phyloP scores from a whole-genome alignment of 2,113 vertebrate species.

The Brachyhypopomus gauderio region DNA sequence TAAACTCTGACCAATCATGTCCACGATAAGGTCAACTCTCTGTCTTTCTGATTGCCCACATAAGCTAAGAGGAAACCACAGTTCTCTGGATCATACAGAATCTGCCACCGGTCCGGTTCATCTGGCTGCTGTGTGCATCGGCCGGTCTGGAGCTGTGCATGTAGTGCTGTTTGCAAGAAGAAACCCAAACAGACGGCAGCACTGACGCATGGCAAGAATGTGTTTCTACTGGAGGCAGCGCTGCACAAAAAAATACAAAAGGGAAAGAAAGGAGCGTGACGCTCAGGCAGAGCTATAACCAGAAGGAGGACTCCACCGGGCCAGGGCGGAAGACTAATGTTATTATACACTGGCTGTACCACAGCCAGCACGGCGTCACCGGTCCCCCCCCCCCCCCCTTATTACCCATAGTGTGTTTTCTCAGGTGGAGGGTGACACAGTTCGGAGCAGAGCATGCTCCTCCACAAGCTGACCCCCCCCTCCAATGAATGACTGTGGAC shows the following conservation, averaged over 20 bases:
- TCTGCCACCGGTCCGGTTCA: conserved; percentile 65
- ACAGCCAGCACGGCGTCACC: conserved; percentile 85
- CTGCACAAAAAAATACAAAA: conserved; percentile 75
- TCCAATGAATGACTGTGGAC: too few relatives aligned
- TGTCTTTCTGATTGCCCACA: conserved; percentile 17
- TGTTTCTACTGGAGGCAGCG: conserved; percentile 95
- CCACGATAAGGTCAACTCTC: not conserved
- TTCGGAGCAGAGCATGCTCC: conserved; percentile 88
- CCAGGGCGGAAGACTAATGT: conserved; percentile 95
- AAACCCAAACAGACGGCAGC: conserved; percentile 97
- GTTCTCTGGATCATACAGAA: conserved; percentile 30
- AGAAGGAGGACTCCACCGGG: conserved; percentile 85
- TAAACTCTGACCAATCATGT: conserved; percentile 7
- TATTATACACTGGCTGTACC: conserved; percentile 90
- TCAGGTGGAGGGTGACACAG: conserved; percentile 98
- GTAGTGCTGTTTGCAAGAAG: conserved; percentile 94
- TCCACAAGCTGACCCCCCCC: conserved; percentile 57
- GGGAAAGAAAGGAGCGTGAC: conserved; percentile 62
- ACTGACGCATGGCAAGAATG: conserved; percentile 98
- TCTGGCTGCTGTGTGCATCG: conserved; percentile 61
- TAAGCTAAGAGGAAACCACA: conserved; percentile 18
- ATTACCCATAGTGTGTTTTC: conserved; percentile 85
- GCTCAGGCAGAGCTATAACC: conserved; percentile 85
- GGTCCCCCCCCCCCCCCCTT: conserved; percentile 61
- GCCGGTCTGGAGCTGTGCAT: conserved; percentile 78